Percentiles rank a stretch among this genome's conserved stretches.
Evolutionary conservation across 1,140 invertebrate genomes (phyloP).

Genomic region (honey bee (Apis mellifera)): Amel_HAv3.1 CM009935.2:4929001-4929500

Average conservation of each 20-base stretch:
- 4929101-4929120: neutral
- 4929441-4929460: neutral
- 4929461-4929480: neutral
- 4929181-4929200: neutral
- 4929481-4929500: neutral
- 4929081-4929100: neutral
- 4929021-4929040: neutral
- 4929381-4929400: neutral
- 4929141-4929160: neutral
- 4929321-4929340: slow-evolving; percentile 32
- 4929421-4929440: neutral
- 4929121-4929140: neutral
- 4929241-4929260: slow-evolving; percentile 32
- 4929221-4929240: slow-evolving; percentile 9
- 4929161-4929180: too few relatives aligned
- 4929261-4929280: slow-evolving; percentile 69
- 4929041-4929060: neutral
- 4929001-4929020: neutral
- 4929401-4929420: neutral
- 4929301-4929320: slow-evolving; percentile 62
- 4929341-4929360: slow-evolving; percentile 48
- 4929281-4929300: slow-evolving; percentile 76
- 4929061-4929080: too few relatives aligned
- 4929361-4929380: slow-evolving; percentile 59
- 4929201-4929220: too few relatives aligned